A percentile compares a stretch with the other conserved stretches of the same genome.
Conservation (phyloP, 2,888 invertebrate genomes). For the Prionchulus punctatus region DNA sequence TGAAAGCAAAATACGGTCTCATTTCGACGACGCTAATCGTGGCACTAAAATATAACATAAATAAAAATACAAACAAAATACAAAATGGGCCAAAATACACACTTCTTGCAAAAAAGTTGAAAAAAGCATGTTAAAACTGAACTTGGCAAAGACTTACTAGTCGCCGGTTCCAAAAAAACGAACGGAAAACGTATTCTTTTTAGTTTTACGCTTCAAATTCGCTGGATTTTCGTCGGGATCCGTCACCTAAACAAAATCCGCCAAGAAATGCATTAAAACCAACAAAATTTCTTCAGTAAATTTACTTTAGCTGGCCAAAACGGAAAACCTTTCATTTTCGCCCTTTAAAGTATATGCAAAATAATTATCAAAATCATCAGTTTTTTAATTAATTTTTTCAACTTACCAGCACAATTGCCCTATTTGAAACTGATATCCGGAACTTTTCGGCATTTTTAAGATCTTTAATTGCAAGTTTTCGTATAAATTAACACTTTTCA, state of each 20-base stretch:
- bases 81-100: not conserved
- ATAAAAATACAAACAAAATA: not conserved
- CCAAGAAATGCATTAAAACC: not conserved
- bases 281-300: not conserved
- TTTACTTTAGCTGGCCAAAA: constrained; percentile 79
- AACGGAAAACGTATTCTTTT: not conserved
- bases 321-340: constrained; percentile 85
- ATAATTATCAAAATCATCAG: too few species aligned
- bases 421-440: not conserved
- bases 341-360: constrained; percentile 53
- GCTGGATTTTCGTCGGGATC: not conserved
- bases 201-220: not conserved
- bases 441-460: too few species aligned
- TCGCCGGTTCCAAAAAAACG: not conserved
- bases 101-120: not conserved
- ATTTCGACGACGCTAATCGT: not conserved
- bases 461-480: too few species aligned
- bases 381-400: not conserved
- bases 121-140: not conserved
- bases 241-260: not conserved
- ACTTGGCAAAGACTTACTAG: not conserved
- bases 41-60: not conserved
- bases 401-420: not conserved
- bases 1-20: not conserved
- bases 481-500: too few species aligned